Percentiles rank a stretch among this genome's conserved stretches.
Conservation (phyloP, 64 coral and sea anemone genomes). For the Pocillopora damicornis region DNA sequence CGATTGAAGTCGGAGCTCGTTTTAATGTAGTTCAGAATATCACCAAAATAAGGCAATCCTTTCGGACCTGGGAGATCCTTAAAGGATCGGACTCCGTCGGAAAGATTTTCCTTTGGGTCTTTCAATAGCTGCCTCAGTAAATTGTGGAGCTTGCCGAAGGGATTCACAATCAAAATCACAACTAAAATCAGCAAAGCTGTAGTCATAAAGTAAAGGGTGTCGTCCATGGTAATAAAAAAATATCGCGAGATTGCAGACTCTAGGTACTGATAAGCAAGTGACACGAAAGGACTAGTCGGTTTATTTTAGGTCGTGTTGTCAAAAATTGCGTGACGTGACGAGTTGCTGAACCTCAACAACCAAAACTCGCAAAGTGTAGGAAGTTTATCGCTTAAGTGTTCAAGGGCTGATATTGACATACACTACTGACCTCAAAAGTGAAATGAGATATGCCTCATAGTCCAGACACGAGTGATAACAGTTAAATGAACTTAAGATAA, state of each 20-base stretch:
- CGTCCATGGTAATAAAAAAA: neutral
- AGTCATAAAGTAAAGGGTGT: neutral
- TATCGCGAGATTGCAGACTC: neutral
- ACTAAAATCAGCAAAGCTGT: neutral
- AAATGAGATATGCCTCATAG: too few species aligned
- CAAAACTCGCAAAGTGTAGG: too few species aligned
- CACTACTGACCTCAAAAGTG: too few species aligned
- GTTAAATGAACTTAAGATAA: too few species aligned
- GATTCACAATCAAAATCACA: neutral
- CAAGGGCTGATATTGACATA: too few species aligned
- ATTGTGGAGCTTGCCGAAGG: neutral
- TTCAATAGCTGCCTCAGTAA: neutral
- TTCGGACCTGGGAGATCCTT: neutral
- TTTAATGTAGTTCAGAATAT: neutral
- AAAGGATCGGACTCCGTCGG: neutral
- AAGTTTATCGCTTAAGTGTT: too few species aligned
- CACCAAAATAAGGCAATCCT: conserved; percentile 5
- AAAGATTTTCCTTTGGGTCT: neutral
- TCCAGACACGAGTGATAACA: too few species aligned
- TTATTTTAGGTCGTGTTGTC: too few species aligned
- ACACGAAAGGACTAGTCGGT: too few species aligned
- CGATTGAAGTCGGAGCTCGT: neutral
- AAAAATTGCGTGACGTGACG: too few species aligned
- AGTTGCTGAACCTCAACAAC: too few species aligned
- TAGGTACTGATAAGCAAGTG: too few species aligned